Percentiles rank a stretch among this genome's conserved stretches.
Evolutionary conservation across 2,888 invertebrate genomes (phyloP).

Genomic region (Cosmopolites sordidus): DNA sequence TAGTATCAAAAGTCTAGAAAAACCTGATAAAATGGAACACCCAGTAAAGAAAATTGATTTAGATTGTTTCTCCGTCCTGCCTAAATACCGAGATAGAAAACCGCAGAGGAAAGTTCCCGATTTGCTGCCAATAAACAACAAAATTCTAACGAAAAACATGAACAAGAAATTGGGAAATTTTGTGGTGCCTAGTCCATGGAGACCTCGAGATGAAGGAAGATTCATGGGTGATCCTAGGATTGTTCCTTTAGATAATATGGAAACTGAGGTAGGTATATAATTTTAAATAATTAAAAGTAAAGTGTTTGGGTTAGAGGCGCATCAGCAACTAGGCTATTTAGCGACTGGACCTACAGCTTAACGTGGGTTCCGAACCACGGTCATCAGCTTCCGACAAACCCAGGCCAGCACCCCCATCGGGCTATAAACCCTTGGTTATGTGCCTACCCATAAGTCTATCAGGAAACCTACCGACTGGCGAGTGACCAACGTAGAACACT

Average conservation of each 20-base stretch:
- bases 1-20: background rate
- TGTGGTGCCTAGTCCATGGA: slow-evolving; percentile 58
- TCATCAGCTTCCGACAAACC: too few relatives aligned
- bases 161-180: slow-evolving; percentile 49
- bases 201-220: slow-evolving; percentile 44
- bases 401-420: too few relatives aligned
- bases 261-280: slow-evolving; percentile 29
- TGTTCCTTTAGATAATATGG: slow-evolving; percentile 27
- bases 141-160: slow-evolving; percentile 19
- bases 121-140: slow-evolving; percentile 38
- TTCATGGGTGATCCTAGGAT: slow-evolving; percentile 43
- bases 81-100: slow-evolving; percentile 8
- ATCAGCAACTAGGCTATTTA: too few relatives aligned
- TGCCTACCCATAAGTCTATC: too few relatives aligned
- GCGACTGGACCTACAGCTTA: too few relatives aligned
- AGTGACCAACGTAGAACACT: too few relatives aligned
- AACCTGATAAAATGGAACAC: background rate
- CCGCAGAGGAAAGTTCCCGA: slow-evolving; percentile 38
- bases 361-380: too few relatives aligned
- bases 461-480: too few relatives aligned
- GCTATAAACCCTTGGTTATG: too few relatives aligned
- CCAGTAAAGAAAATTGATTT: background rate
- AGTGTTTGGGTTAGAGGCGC: too few relatives aligned
- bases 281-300: too few relatives aligned
- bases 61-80: background rate